Base-by-base conservation (phyloP, 2,113 vertebrate species). In the Symphodus melops region DNA sequence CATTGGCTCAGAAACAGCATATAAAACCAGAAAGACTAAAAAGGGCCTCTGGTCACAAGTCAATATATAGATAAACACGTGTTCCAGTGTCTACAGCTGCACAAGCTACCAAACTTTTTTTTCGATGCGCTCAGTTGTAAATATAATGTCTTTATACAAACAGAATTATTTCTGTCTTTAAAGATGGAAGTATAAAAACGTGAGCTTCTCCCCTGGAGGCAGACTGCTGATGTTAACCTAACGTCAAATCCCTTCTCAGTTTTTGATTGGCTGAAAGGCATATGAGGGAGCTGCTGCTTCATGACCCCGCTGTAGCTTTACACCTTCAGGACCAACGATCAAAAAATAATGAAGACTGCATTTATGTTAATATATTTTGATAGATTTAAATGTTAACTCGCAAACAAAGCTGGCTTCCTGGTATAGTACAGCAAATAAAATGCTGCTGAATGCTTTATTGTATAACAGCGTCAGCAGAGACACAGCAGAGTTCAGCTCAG, bases 21-120 rank as follows among this genome's bases (percentile, higher is more conserved):
- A 54, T 4, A 37, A 48, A 59, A n/a, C n/a, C 28, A 48, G 46
- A 62, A 25, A 76, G 64, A 66, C 56, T 51, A 25, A 33, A 68
- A 83, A 82, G 54, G 39, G 49, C 59, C 68, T 76, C 55, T 62
- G 55, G 75, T 61, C 25, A 65, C 11, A 62, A 68, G 61, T 67
- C 69, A 55, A 56, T 49, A 16, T 80, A 76, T n/a, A 62, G 59
- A 80, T 64, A 56, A 77, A 70, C 56, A 60, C 64, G 37, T 79
- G 73, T 71, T 71, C 28, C 19, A 37, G 65, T 71, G 58, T 81
- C 57, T 72, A 41, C 65, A 67, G 77, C 53, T 77, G 51, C 48
- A 28, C 5, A 62, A 73, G 44, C 63, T 52, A 42, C 25, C 56
- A 57, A 42, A 48, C 55, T 78, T 77, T 66, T 78, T 77, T 66